Evolutionary conservation across 2,113 vertebrate genomes (phyloP).

Genomic region (Cynopterus brachyotis): DNA sequence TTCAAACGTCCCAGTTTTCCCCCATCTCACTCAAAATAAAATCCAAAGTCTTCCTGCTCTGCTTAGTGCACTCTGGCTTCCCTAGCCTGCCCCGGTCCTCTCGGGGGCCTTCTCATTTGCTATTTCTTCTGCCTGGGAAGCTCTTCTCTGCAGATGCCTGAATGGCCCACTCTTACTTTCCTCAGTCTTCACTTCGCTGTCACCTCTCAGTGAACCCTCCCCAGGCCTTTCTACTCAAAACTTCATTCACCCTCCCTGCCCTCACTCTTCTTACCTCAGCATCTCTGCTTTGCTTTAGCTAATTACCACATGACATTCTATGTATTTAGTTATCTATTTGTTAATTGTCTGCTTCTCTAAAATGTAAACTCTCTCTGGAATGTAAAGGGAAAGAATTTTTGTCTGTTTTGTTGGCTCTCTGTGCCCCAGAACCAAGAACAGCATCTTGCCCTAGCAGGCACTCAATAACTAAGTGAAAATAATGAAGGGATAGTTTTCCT

Average conservation of each 20-base stretch:
- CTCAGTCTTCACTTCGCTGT: not conserved
- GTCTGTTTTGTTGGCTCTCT: not conserved
- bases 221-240: not conserved
- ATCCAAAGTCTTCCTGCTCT: not conserved
- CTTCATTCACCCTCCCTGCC: not conserved
- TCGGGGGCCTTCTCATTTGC: not conserved
- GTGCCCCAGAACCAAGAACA: slow-evolving; percentile 10
- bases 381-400: not conserved
- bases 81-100: not conserved
- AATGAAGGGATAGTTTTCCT: not conserved
- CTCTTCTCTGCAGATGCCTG: not conserved
- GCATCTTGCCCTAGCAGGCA: not conserved
- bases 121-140: not conserved
- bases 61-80: too few relatives aligned
- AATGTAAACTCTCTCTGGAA: not conserved
- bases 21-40: not conserved
- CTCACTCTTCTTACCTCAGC: not conserved
- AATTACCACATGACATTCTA: not conserved
- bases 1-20: not conserved
- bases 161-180: accelerated
- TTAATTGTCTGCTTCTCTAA: not conserved
- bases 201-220: not conserved
- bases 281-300: not conserved
- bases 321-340: not conserved
- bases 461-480: slow-evolving; percentile 10